Evolutionary conservation across 2,888 invertebrate genomes (phyloP).

Genomic region (Ypsolopha scabrella): DNA sequence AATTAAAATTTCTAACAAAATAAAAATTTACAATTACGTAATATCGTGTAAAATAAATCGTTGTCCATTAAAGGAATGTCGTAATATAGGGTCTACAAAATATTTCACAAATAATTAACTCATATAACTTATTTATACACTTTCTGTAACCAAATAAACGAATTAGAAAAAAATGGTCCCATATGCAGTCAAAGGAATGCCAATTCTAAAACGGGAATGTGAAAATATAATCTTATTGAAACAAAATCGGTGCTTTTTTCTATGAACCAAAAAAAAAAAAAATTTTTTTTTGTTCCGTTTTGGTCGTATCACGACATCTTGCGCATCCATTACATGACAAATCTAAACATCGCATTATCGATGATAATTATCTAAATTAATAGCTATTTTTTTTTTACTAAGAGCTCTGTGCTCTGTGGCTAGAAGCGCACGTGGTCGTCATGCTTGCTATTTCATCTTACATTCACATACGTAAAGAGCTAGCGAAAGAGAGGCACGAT

Average conservation of each 20-base stretch:
- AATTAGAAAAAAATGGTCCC: background rate
- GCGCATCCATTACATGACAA: background rate
- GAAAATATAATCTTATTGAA: background rate
- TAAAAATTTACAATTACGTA: constrained; percentile 26
- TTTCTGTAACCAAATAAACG: constrained; percentile 14
- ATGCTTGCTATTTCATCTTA: no score
- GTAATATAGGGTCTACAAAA: constrained; percentile 36
- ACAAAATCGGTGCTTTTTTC: no score
- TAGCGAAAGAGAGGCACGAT: no score
- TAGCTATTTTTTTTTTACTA: no score
- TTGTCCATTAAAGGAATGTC: constrained; percentile 51
- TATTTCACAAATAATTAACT: constrained; percentile 42
- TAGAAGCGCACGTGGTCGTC: no score
- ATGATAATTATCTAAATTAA: no score
- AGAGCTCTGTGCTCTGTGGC: no score
- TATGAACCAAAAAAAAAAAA: no score
- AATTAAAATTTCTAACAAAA: constrained; percentile 51
- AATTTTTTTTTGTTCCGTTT: no score
- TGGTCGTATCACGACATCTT: no score
- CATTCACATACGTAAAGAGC: no score
- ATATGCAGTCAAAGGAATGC: background rate
- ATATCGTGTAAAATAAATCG: constrained; percentile 46
- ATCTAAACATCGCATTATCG: background rate
- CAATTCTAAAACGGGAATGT: background rate
- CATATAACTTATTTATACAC: constrained; percentile 40